These are phyloP conservation scores for Alloplasta piceator DNA, from an alignment of 2,888 invertebrate genomes.

Conservation along the genomic window DNA sequence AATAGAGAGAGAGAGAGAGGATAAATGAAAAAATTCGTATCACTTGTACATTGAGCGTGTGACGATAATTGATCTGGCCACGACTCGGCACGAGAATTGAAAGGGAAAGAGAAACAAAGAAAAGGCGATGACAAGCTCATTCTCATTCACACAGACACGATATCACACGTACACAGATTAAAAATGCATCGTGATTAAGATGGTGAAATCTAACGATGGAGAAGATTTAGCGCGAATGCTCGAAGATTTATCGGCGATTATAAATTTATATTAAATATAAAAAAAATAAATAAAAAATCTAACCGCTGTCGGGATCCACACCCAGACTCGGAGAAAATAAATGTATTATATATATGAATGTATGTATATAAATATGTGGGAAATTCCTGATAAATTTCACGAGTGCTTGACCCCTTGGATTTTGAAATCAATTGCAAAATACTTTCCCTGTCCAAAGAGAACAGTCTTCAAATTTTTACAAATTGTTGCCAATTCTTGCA, in stretches of 20 bases:
- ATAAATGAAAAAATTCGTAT: constrained; percentile 32
- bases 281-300: constrained; percentile 43
- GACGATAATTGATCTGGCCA: constrained; percentile 29
- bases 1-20: background rate
- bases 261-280: constrained; percentile 64
- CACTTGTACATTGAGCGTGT: constrained; percentile 48
- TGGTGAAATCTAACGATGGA: background rate
- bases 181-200: constrained; percentile 7
- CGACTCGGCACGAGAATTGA: constrained; percentile 76
- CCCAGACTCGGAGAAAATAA: constrained; percentile 66
- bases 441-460: no score
- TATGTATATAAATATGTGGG: no score
- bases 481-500: no score
- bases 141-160: constrained; percentile 18
- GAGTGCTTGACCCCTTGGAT: no score
- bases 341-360: no score
- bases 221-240: constrained; percentile 26
- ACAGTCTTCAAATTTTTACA: no score
- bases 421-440: no score
- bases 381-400: no score
- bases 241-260: constrained; percentile 49
- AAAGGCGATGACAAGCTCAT: constrained; percentile 5
- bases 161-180: constrained; percentile 8
- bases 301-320: constrained; percentile 40
- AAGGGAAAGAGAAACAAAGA: constrained; percentile 57